Evolutionary conservation across 2,113 vertebrate species (phyloP).

Genomic region (Silurus meridionalis): DNA sequence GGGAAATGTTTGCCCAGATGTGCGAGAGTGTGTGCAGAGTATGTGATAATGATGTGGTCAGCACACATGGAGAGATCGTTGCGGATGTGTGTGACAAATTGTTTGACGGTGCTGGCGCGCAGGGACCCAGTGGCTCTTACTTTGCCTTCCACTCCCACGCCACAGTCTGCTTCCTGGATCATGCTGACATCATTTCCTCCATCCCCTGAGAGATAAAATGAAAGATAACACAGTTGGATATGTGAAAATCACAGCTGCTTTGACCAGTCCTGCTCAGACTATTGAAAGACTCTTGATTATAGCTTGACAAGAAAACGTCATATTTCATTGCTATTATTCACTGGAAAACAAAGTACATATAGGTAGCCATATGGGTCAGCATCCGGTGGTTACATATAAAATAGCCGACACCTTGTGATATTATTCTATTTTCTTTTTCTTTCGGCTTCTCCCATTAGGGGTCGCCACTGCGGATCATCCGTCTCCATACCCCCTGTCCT

Average conservation of each 20-base stretch:
- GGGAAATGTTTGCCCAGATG: conserved; percentile 21
- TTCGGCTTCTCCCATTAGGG: no score
- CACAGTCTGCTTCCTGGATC: conserved; percentile 98
- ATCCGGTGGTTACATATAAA: background rate
- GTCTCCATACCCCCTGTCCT: no score
- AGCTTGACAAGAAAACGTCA: background rate
- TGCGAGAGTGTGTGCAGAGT: conserved; percentile 26
- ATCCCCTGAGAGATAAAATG: conserved; percentile 79
- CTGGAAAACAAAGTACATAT: background rate
- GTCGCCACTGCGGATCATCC: no score
- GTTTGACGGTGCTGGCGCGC: conserved; percentile 10
- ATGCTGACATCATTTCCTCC: conserved; percentile 99
- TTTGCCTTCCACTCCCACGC: conserved; percentile 98
- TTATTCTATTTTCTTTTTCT: no score
- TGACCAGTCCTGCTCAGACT: background rate
- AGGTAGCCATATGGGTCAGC: background rate
- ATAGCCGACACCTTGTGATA: background rate
- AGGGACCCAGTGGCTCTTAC: conserved; percentile 71
- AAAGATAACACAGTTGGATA: conserved; percentile 52
- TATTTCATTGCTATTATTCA: background rate
- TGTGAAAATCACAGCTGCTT: conserved; percentile 7
- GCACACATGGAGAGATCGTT: conserved; percentile 20
- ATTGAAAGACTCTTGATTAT: background rate
- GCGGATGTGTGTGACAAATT: conserved; percentile 1
- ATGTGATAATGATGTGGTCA: conserved; percentile 18